A percentile compares a stretch with the other conserved stretches of the same genome.
Conservation (phyloP, 1,140 invertebrate species). For the Apis laboriosa region DNA sequence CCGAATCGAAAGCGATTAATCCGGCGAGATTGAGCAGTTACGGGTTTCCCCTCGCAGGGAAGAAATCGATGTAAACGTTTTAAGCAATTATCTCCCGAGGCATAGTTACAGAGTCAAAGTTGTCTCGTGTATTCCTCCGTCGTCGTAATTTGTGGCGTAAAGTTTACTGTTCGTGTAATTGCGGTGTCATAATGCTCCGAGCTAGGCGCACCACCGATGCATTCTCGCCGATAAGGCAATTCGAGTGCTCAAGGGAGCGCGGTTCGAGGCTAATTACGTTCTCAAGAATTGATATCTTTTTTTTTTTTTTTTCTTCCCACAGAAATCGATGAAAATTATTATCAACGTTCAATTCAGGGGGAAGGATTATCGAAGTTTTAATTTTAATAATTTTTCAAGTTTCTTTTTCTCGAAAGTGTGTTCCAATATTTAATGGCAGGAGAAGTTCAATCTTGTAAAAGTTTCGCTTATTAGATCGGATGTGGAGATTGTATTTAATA, state of each 20-base stretch:
- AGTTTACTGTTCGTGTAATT: conserved; percentile 41
- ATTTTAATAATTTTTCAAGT: neutral
- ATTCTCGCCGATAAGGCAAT: conserved; percentile 10
- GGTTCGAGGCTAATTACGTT: conserved; percentile 25
- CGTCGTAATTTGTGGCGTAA: conserved; percentile 34
- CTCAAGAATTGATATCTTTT: neutral
- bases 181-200: conserved; percentile 14
- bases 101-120: neutral
- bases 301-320: too few relatives aligned
- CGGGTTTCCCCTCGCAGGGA: neutral
- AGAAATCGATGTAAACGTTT: neutral
- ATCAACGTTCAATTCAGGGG: too few relatives aligned
- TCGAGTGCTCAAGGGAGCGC: neutral
- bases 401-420: too few relatives aligned
- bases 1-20: neutral
- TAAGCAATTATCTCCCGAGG: neutral
- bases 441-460: too few relatives aligned
- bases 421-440: too few relatives aligned
- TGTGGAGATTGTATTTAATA: too few relatives aligned
- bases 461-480: too few relatives aligned
- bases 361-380: too few relatives aligned
- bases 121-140: neutral
- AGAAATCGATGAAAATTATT: too few relatives aligned
- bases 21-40: neutral
- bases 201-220: neutral